Base-by-base conservation (phyloP, 2,113 vertebrate genomes). In the Penelope pileata region DNA sequence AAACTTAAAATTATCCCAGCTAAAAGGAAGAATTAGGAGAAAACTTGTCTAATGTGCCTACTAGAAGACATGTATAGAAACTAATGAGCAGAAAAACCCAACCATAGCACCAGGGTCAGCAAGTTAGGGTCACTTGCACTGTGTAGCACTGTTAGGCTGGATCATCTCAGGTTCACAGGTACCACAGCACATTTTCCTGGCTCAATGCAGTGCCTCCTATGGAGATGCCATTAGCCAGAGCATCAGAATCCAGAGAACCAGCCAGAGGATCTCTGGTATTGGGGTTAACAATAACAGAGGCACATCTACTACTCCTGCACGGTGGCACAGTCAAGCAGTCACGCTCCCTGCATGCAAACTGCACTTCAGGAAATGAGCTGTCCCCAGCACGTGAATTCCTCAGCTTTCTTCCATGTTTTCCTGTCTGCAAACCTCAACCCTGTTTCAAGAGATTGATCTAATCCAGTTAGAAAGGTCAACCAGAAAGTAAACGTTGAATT, bases 21-120 rank as follows among this genome's bases (percentile, higher is more conserved):
- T 80, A 38, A 67, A 90, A 67, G 8, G 38, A 74, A 14, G 9
- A 74, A 54, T 38, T 86, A 32, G 42, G 51, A 45, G 34, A 62
- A 86, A 80, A 47, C 32, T 80, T 19, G 27, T 87, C 40, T 34
- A 59, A 72, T 8, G 32, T 38, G 17, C 72, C 43, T 85, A 24
- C 26, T 56, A 38, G 47, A 83, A 91, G 19, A 51, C 38, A 38
- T 9, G 36, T 0, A 38, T 3, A 67, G 48, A 78, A 81, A 63
- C 4, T 23, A 63, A 54, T 7, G 12, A 60, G 48, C 19, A 89
- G 62, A 40, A 88, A 89, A 47, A 11, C 2, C 7, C 38, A 63
- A 0, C 10, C 60, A 13, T 12, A 59, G 16, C 13, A 72, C 17
- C 8, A 75, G 15, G 42, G 53, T 72, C 72, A 3, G 0, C 42